Evolutionary conservation across 2,888 invertebrate species (phyloP), one percentile per base, ranked within the genome.

Genomic region (Dicyrtoma fusca): DNA sequence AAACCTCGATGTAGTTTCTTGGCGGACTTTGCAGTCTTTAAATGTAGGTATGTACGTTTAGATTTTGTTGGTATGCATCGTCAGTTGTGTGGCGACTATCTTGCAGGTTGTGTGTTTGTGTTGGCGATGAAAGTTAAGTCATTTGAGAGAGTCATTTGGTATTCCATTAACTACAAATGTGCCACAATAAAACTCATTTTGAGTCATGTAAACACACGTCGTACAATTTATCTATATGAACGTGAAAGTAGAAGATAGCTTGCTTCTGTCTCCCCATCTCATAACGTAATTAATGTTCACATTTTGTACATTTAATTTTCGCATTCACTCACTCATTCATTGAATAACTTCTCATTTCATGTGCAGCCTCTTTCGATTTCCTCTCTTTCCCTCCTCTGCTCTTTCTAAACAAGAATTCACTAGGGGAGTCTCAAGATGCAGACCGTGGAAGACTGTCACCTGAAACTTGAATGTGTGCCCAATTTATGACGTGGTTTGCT

Each of bases 101-200:
- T n/a, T n/a, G n/a, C n/a, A n/a, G n/a, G n/a, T n/a, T n/a, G n/a
- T n/a, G n/a, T n/a, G n/a, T n/a, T n/a, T n/a, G 8, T 34, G 34
- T 34, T 34, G 34, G 34, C 8, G 34, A 3, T n/a, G 44, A 55
- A 70, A 70, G 70, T 70, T 70, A 70, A 70, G 70, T 62, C 70
- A 51, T 70, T 69, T 34, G n/a, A 49, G 26, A 49, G 44, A 69
- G 62, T 45, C 69, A 69, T 69, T 70, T 70, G 26, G 62, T 61
- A 62, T 62, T 61, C 70, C 70, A 63, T 70, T 70, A 70, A 70
- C 26, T 51, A 70, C 70, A 70, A 70, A 70, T 70, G 70, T 70
- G 70, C 42, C 62, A 49, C 44, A 70, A 53, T 69, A 61, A 62
- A 70, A 63, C 70, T 63, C 51, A 51, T 62, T 63, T 70, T 53